Evolutionary conservation across 2,113 vertebrate genomes (phyloP).

Genomic region (Malurus cyaneus): DNA sequence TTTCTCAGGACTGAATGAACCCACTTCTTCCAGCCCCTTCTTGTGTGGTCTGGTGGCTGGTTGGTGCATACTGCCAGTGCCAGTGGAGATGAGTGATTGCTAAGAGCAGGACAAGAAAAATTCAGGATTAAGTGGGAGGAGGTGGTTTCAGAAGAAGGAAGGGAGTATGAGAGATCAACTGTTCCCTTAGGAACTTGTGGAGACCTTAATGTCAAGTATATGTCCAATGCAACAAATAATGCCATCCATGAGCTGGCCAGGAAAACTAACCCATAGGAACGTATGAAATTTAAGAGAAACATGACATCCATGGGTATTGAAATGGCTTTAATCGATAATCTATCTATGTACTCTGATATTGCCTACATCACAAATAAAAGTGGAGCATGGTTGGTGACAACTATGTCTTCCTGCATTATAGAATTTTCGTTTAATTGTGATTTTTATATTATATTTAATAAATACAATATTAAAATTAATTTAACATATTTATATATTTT

Average conservation of each 20-base stretch:
- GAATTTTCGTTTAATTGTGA: neutral
- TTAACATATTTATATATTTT: constrained; percentile 2
- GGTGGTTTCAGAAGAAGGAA: neutral
- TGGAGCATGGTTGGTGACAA: neutral
- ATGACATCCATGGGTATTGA: neutral
- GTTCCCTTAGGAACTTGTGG: neutral
- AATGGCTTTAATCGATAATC: neutral
- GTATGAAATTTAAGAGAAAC: neutral
- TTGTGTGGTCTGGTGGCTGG: neutral
- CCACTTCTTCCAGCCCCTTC: neutral
- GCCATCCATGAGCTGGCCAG: neutral
- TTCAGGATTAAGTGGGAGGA: neutral
- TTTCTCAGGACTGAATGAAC: rapidly evolving
- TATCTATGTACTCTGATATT: neutral
- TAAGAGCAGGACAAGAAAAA: neutral
- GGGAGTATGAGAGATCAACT: neutral
- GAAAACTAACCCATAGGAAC: neutral
- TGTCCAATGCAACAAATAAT: neutral
- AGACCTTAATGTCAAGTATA: neutral
- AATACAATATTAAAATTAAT: neutral
- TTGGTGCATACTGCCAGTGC: neutral
- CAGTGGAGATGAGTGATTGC: neutral
- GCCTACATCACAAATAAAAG: neutral
- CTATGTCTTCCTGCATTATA: neutral
- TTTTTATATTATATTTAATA: neutral